These are phyloP conservation scores for Molorchus minor DNA, from an alignment of 2,888 invertebrate species.

Conservation along the genomic window DNA sequence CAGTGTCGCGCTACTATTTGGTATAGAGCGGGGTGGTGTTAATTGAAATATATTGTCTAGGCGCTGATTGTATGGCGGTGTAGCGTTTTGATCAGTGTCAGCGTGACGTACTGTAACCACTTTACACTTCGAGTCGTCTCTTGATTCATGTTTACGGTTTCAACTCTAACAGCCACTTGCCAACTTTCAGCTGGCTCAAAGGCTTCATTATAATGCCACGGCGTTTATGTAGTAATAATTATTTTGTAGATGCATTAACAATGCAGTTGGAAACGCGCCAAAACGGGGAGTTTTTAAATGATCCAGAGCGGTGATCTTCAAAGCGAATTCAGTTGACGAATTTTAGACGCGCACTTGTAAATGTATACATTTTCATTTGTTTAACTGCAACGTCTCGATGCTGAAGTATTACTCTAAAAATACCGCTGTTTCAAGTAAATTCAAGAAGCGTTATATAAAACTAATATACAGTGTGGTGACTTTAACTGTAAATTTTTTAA, in stretches of 20 bases:
- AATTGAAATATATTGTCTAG: slow-evolving; percentile 63
- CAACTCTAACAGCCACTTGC: slow-evolving; percentile 32
- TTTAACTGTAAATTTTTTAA: too few species aligned
- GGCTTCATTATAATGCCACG: slow-evolving; percentile 27
- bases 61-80: slow-evolving; percentile 41
- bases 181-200: slow-evolving; percentile 25
- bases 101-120: slow-evolving; percentile 35
- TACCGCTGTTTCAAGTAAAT: too few species aligned
- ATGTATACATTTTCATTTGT: too few species aligned
- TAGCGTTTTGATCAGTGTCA: slow-evolving; percentile 30
- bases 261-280: slow-evolving; percentile 7
- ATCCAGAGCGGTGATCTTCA: too few species aligned
- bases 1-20: slow-evolving; percentile 49
- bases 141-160: slow-evolving; percentile 55
- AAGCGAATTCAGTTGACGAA: not conserved
- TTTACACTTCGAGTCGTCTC: slow-evolving; percentile 29
- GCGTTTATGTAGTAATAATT: slow-evolving; percentile 22
- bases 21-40: slow-evolving; percentile 57
- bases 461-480: too few species aligned
- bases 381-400: too few species aligned
- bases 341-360: too few species aligned
- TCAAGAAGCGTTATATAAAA: too few species aligned
- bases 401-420: too few species aligned
- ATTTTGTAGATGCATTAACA: slow-evolving; percentile 11
- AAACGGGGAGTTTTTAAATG: not conserved